These are phyloP conservation scores for Jacana jacana DNA, from an alignment of 2,113 vertebrate genomes.

Conservation along the genomic window DNA sequence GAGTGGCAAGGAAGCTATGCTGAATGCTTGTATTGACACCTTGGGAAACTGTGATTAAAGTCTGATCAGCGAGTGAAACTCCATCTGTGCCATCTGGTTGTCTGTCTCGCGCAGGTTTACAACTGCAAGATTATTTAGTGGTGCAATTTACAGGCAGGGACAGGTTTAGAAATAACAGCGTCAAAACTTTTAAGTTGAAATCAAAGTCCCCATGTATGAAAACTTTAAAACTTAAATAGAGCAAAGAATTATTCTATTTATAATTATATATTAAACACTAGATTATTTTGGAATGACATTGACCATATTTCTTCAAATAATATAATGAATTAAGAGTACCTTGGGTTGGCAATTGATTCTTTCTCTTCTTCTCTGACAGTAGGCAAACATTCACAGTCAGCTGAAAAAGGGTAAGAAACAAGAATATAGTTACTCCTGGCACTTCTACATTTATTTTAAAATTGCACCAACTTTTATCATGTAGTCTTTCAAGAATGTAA, in stretches of 20 bases:
- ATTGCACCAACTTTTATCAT: neutral
- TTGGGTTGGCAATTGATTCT: conserved; percentile 70
- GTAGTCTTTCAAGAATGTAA: neutral
- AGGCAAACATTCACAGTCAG: conserved; percentile 73
- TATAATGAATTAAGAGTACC: conserved; percentile 55
- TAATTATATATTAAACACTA: neutral
- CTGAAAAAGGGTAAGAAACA: conserved; percentile 55
- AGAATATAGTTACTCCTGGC: neutral
- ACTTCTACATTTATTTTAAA: neutral
- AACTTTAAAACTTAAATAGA: neutral
- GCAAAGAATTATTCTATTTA: neutral
- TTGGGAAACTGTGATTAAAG: conserved; percentile 19
- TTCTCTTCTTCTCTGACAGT: conserved; percentile 82
- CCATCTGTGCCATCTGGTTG: conserved; percentile 28
- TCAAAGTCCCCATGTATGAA: neutral
- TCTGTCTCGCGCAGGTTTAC: neutral
- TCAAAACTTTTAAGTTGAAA: neutral
- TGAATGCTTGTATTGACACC: neutral
- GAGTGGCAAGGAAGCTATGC: neutral
- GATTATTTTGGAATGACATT: neutral
- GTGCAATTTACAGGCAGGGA: neutral
- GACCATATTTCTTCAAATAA: neutral
- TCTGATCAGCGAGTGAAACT: neutral
- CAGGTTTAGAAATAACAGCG: neutral
- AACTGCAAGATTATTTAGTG: neutral